Conservation (phyloP, 2,113 vertebrate species). For the Odocoileus virginianus region DNA sequence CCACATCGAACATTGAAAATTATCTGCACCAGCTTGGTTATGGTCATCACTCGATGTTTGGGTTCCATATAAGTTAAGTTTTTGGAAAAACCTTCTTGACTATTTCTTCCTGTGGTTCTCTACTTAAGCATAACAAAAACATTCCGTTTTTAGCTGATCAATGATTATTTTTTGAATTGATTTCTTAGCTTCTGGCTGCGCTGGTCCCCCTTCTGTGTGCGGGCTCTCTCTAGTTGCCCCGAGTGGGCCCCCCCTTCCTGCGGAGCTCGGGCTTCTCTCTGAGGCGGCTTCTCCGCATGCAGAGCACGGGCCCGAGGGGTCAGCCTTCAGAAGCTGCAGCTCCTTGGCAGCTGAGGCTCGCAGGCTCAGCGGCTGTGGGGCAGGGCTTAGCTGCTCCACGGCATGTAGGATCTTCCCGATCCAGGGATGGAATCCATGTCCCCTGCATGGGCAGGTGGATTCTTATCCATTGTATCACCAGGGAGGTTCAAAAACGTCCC, state of each 20-base stretch:
- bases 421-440: neutral
- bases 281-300: fast-evolving
- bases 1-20: neutral
- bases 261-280: neutral
- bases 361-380: neutral
- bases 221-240: neutral
- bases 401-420: neutral
- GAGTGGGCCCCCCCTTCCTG: fast-evolving
- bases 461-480: neutral
- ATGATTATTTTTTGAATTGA: neutral
- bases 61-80: neutral
- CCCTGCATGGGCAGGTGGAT: neutral
- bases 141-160: neutral
- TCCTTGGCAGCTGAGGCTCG: fast-evolving
- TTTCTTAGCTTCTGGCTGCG: fast-evolving
- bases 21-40: neutral
- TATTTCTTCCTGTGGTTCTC: neutral
- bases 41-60: neutral
- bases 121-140: neutral
- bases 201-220: neutral
- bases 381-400: neutral
- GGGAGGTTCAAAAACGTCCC: neutral
- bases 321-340: fast-evolving
- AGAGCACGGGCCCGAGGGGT: neutral
- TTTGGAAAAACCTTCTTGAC: neutral